Evolutionary conservation across 2,113 vertebrate genomes (phyloP).

Genomic region (Anguilla japonica): DNA sequence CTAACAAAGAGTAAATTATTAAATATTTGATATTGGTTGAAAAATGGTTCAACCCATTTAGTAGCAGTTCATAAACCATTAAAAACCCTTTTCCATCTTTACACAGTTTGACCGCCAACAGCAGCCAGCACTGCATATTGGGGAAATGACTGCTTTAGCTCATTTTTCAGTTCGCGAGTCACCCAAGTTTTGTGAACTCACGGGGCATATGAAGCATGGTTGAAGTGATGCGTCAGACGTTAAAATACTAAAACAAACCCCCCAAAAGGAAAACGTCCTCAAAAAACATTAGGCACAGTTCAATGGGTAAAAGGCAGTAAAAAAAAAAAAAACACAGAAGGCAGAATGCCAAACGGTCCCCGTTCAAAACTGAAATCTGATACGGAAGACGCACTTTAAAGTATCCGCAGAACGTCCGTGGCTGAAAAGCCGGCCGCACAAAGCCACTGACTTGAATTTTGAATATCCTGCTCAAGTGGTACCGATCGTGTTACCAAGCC

Average conservation of each 20-base stretch:
- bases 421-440: neutral
- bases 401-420: neutral
- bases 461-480: constrained; percentile 21
- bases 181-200: no score
- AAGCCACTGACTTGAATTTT: constrained; percentile 10
- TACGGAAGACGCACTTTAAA: neutral
- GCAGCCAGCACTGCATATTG: no score
- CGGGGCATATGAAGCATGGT: neutral
- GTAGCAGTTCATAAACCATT: no score
- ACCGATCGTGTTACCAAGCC: constrained; percentile 29
- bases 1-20: no score
- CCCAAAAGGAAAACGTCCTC: neutral
- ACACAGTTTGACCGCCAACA: no score
- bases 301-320: neutral
- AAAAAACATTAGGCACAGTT: neutral
- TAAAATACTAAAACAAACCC: neutral
- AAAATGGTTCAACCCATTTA: no score
- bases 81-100: no score
- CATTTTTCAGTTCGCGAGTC: neutral
- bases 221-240: neutral
- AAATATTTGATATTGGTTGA: no score
- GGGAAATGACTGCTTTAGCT: neutral
- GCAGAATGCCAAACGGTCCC: neutral
- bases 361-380: neutral
- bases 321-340: neutral